phyloP scores from a whole-genome alignment of 2,113 vertebrate genomes.

The Protobothrops mucrosquamatus region DNA sequence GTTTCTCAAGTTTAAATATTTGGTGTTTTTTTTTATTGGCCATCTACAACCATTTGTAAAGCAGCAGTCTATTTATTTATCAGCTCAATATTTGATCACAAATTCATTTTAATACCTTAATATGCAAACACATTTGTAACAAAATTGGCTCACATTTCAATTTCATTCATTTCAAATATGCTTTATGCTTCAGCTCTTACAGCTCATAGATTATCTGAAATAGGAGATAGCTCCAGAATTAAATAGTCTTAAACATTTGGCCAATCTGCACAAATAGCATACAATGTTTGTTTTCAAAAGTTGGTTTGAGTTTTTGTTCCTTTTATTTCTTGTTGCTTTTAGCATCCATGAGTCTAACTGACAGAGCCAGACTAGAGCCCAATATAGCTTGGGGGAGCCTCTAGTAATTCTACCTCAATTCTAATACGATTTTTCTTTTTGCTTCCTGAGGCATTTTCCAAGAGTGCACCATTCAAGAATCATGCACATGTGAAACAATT shows the following conservation, averaged over 20 bases:
- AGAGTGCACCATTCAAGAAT: background rate
- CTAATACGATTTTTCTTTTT: background rate
- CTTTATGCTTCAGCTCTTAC: constrained; percentile 65
- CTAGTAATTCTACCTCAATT: background rate
- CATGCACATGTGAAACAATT: background rate
- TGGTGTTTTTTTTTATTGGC: constrained; percentile 56
- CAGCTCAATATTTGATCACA: constrained; percentile 58
- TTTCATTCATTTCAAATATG: constrained; percentile 62
- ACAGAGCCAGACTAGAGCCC: background rate
- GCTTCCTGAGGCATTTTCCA: background rate
- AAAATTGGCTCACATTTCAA: constrained; percentile 67
- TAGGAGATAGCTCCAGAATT: constrained; percentile 70
- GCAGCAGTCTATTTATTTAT: constrained; percentile 43
- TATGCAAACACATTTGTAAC: constrained; percentile 63
- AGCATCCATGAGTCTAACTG: background rate
- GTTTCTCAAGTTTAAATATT: constrained; percentile 48
- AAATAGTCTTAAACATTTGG: constrained; percentile 67
- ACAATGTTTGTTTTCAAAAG: constrained; percentile 59
- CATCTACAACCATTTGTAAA: constrained; percentile 56
- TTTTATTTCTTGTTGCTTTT: background rate
- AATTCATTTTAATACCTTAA: constrained; percentile 63
- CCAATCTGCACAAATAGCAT: constrained; percentile 62
- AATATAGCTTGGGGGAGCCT: background rate
- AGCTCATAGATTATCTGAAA: constrained; percentile 66
- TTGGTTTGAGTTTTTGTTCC: constrained; percentile 34